Evolutionary conservation across 2,888 invertebrate genomes (phyloP), one percentile per base, ranked within the genome.

Genomic region (Callyntrura guangdongensis): DNA sequence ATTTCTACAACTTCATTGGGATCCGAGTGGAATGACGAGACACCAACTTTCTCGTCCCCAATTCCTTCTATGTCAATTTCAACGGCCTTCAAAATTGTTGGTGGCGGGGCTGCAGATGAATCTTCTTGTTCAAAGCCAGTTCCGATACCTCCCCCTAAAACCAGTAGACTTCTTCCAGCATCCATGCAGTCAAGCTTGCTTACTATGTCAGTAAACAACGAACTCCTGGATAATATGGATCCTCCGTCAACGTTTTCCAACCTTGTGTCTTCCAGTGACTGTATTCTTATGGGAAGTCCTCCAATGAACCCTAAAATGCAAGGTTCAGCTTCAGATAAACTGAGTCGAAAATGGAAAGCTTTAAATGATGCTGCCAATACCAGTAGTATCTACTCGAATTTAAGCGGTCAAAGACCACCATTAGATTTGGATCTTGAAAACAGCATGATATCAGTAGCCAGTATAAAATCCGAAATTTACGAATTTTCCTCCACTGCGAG

Each of bases 371-470:
- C 64, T 17, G 85, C 47, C 12, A 89, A 82, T 53, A 89, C 86
- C 4, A 91, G 84, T 20, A 92, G 92, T 47, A 93, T 92, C 47
- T 72, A 81, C 14, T 92, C 91, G 20, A 94, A 92, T 72, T 77
- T 92, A 25, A 89, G 89, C 74, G 92, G 92, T 56, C 93, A 93
- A 67, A 92, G 91, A 74, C 93, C 93, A 9, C 93, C 93, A 6
- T 89, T 86, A 20, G 92, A 92, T 56, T 89, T 93, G 25, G 93
- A 93, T 83, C 61, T 93, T 72, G 93, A 93, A 56, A 93, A 92
- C 74, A 92, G 92, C 59, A 93, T 94, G 93, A 93, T 94, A n/a
- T 93, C 93, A 9, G 93, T 94, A 8, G 93, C 94, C 0, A 93
- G 93, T 83, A 92, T 93, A 6, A 93, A 93, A 84, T 93, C 93